Evolutionary conservation across 2,888 invertebrate genomes (phyloP), one percentile per base, ranked within the genome.

Genomic region (Hypolimnas misippus): DNA sequence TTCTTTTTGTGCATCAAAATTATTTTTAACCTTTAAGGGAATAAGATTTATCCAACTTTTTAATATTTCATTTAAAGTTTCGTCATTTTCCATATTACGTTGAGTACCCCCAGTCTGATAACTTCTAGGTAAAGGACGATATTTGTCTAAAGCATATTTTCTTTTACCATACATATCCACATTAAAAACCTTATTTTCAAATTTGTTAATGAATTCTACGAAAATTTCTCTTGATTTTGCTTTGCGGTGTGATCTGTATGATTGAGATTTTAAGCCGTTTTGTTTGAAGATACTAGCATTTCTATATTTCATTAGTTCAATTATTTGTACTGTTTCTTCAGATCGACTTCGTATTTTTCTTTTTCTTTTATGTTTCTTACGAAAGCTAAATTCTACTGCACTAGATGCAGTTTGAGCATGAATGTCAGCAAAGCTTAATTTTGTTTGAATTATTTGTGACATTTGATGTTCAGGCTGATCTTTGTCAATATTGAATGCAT

Each of bases 281-380:
- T 60, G 40, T 61, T 79, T 68, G 0, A 83, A 64, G 8, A 78
- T 61, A 1, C 73, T 70, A 25, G 78, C 12, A n/a, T 77, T 71
- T 65, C 74, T 75, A 54, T 70, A 70, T 60, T 70, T 72, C 1
- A 70, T 64, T 40, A 72, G 70, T 42, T 62, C 49, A 29, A 42
- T 64, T 0, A 70, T 44, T 53, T 70, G 73, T 19, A 82, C 57
- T 35, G 78, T 74, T 55, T 78, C 83, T 63, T 83, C 75, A 0
- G 82, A 86, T 63, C 74, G 82, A 14, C 70, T 80, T 66, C 70
- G 81, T 31, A 75, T 79, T 21, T 65, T 62, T 46, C 53, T 63
- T 57, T 62, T 65, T 7, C 63, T 35, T 17, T 25, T 62, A 29
- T 57, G 63, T 5, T 61, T 51, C 40, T 35, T 61, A 14, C 49